These are phyloP conservation scores for Palaemon carinicauda DNA, from an alignment of 1,140 invertebrate species.

Conservation along the genomic window DNA sequence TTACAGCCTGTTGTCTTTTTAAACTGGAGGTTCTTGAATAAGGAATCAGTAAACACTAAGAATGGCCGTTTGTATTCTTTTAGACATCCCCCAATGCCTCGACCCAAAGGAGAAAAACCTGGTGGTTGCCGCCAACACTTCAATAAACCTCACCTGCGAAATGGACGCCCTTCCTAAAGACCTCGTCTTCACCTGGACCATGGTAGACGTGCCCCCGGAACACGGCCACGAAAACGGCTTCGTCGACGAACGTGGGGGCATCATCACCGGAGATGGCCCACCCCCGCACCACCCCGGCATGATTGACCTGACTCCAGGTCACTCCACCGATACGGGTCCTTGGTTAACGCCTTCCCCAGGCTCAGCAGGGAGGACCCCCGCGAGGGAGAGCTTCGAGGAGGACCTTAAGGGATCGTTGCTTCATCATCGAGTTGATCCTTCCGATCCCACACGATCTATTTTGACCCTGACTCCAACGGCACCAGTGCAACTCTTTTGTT, in stretches of 20 bases:
- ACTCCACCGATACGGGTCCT: background rate
- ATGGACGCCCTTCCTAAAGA: conserved; percentile 43
- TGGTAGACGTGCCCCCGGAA: conserved; percentile 6
- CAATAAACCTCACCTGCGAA: conserved; percentile 44
- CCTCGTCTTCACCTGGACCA: conserved; percentile 39
- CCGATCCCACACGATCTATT: conserved; percentile 24
- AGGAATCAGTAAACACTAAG: too few species aligned
- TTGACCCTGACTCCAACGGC: conserved; percentile 32
- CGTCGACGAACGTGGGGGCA: conserved; percentile 12
- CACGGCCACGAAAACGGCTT: conserved; percentile 10
- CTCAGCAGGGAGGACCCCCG: background rate
- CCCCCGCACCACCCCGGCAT: conserved; percentile 26
- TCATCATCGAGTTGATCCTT: conserved; percentile 3
- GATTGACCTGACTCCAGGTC: conserved; percentile 43
- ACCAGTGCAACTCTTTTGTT: conserved; percentile 46
- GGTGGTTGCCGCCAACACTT: conserved; percentile 32
- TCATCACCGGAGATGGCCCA: conserved; percentile 49
- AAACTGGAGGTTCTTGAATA: too few species aligned
- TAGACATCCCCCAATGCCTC: conserved; percentile 43
- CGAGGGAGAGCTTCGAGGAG: background rate
- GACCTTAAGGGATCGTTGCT: background rate
- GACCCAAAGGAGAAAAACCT: background rate
- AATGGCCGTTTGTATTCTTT: too few species aligned
- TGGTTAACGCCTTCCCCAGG: conserved; percentile 1
- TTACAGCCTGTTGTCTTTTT: too few species aligned